Percentiles rank a stretch among this genome's conserved stretches.
Conservation (phyloP, 2,888 invertebrate genomes). For the Aricia artaxerxes region DNA sequence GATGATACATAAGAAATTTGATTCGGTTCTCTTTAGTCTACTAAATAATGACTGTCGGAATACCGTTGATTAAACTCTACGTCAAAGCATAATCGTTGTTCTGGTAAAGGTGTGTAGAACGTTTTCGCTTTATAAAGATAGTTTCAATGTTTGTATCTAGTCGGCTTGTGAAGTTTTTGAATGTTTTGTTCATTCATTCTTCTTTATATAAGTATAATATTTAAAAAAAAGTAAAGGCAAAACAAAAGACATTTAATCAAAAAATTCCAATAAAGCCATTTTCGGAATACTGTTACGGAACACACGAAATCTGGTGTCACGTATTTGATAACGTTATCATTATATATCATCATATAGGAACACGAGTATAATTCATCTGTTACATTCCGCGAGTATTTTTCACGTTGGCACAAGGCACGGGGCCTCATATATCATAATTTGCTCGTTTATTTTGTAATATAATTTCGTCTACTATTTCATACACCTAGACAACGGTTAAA, state of each 20-base stretch:
- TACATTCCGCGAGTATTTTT: slow-evolving; percentile 38
- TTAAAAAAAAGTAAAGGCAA: too few relatives aligned
- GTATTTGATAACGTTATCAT: slow-evolving; percentile 37
- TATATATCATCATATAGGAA: slow-evolving; percentile 39
- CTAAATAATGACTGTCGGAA: slow-evolving; percentile 19
- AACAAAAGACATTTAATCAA: neutral
- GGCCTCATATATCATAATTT: slow-evolving; percentile 30
- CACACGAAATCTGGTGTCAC: slow-evolving; percentile 7
- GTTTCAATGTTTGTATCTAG: too few relatives aligned
- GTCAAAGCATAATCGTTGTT: neutral
- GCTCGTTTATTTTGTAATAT: slow-evolving; percentile 29
- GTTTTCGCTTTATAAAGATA: neutral
- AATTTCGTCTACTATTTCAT: slow-evolving; percentile 28
- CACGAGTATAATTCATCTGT: slow-evolving; percentile 42
- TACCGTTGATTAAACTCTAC: neutral
- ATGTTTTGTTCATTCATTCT: too few relatives aligned
- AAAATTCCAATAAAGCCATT: neutral
- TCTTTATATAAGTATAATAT: too few relatives aligned
- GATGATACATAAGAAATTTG: slow-evolving; percentile 26
- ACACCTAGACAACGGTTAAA: slow-evolving; percentile 27
- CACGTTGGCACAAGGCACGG: slow-evolving; percentile 33
- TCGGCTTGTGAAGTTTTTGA: too few relatives aligned
- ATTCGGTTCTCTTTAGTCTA: slow-evolving; percentile 11
- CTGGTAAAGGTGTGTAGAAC: neutral
- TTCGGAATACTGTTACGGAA: neutral